Conservation (phyloP, 92 coral and sea anemone genomes). For the Phenganax marumi region DNA sequence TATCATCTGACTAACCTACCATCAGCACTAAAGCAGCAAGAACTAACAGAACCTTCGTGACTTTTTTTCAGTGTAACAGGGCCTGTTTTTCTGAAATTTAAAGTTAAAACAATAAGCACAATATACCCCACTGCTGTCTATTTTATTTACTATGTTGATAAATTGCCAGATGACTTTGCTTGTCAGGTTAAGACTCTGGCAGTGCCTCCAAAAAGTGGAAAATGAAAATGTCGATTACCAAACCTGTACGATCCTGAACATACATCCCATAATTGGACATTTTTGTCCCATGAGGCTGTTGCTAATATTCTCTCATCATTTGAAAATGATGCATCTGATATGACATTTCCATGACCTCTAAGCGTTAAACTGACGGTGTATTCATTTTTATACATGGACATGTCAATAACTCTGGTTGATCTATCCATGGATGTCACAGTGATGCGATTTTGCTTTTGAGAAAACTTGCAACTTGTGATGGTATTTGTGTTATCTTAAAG, state of each 20-base stretch:
- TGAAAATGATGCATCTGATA: slow-evolving; percentile 82
- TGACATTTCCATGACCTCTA: slow-evolving; percentile 91
- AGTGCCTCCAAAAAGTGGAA: not conserved
- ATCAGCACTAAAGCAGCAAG: slow-evolving; percentile 86
- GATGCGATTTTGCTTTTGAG: slow-evolving; percentile 78
- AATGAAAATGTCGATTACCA: not conserved
- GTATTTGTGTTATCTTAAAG: slow-evolving; percentile 83
- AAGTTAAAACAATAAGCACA: not conserved
- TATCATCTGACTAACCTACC: slow-evolving; percentile 52
- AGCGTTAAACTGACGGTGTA: slow-evolving; percentile 74
- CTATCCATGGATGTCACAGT: slow-evolving; percentile 97
- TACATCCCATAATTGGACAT: slow-evolving; percentile 89
- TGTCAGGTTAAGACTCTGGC: not conserved
- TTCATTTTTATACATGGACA: slow-evolving; percentile 72
- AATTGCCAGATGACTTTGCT: not conserved
- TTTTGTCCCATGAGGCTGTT: slow-evolving; percentile 99
- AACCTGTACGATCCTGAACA: slow-evolving; percentile 92
- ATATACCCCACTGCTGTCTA: not conserved
- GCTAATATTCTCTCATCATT: slow-evolving; percentile 87
- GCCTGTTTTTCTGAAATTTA: slow-evolving; percentile 68
- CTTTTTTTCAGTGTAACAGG: slow-evolving; percentile 91
- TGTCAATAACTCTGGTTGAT: slow-evolving; percentile 87
- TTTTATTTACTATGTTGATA: not conserved
- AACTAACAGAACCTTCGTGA: slow-evolving; percentile 96
- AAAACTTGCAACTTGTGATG: slow-evolving; percentile 88